Evolutionary conservation across 1,140 invertebrate genomes (phyloP).

Genomic region (Diplogasteroides magnus): DNA sequence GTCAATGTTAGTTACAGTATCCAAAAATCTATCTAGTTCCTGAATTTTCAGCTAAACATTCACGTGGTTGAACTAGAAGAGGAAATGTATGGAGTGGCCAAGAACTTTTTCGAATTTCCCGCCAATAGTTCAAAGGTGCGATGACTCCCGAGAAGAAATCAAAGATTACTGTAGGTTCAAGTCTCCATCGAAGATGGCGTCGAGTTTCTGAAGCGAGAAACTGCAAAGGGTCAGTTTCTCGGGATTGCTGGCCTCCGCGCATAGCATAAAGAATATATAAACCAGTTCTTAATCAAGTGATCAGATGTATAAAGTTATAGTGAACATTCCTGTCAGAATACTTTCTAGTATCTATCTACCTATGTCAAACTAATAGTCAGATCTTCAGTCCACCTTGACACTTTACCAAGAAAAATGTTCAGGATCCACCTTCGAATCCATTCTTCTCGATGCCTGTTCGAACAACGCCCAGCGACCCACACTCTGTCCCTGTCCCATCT

Average conservation of each 20-base stretch:
- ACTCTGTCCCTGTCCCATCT: background rate
- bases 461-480: background rate
- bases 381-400: too few species aligned
- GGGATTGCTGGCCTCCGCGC: too few species aligned
- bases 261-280: too few species aligned
- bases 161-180: background rate
- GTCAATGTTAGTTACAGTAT: background rate
- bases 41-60: background rate
- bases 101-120: background rate
- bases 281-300: too few species aligned
- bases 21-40: too few species aligned
- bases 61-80: background rate
- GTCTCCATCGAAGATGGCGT: background rate
- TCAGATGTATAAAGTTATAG: too few species aligned
- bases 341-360: too few species aligned
- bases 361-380: too few species aligned
- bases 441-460: background rate
- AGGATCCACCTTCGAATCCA: background rate
- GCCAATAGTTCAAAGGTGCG: too few species aligned
- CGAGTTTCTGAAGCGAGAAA: background rate
- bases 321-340: too few species aligned
- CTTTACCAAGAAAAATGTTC: too few species aligned
- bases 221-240: background rate
- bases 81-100: background rate
- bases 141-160: background rate